Conservation (phyloP, 2,113 vertebrate genomes). For the Rhinichthys klamathensis region DNA sequence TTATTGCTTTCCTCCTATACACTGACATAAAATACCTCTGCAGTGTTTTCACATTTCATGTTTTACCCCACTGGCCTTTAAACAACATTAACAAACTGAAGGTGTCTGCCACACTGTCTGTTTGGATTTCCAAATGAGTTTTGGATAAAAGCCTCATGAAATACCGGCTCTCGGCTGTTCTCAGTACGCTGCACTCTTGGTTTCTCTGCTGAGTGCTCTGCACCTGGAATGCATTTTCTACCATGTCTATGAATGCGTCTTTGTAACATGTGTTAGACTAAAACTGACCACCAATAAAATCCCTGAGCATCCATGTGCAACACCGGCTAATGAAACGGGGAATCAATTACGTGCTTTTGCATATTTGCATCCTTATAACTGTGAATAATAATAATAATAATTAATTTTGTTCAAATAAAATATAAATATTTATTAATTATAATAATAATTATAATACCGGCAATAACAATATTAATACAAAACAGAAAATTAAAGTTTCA, state of each 20-base stretch:
- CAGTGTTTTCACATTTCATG: neutral
- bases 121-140: neutral
- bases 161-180: neutral
- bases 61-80: neutral
- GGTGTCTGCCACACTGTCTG: neutral
- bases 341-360: neutral
- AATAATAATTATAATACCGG: neutral
- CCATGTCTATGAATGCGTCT: constrained; percentile 8
- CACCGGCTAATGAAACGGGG: neutral
- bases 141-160: neutral
- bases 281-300: neutral
- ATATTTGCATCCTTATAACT: neutral
- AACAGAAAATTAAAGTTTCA: neutral
- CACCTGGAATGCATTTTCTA: constrained; percentile 24
- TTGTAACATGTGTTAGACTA: neutral
- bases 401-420: neutral
- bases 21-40: neutral
- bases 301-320: neutral
- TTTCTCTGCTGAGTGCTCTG: neutral
- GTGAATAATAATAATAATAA: neutral
- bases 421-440: neutral
- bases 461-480: neutral
- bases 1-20: neutral
- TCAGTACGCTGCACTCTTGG: neutral
- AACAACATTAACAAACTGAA: constrained; percentile 25